These are phyloP conservation scores for Melinaea menophilus DNA, from an alignment of 2,888 invertebrate genomes.

Conservation along the genomic window DNA sequence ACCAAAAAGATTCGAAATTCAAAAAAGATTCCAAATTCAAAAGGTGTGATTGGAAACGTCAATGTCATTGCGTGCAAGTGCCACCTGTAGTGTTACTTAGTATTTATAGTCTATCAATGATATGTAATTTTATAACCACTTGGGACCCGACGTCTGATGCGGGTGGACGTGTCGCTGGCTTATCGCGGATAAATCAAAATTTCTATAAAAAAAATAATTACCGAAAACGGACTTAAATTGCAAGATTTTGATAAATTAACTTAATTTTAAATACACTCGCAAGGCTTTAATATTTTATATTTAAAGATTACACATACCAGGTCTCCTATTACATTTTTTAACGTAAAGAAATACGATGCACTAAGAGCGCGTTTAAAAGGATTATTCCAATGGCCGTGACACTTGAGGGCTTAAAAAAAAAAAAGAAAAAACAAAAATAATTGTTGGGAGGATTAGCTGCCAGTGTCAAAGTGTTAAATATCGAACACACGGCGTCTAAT, in stretches of 20 bases:
- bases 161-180: conserved; percentile 36
- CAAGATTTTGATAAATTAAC: no score
- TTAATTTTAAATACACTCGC: no score
- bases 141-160: conserved; percentile 53
- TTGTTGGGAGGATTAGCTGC: conserved; percentile 72
- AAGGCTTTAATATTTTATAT: conserved; percentile 5
- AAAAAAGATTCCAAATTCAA: conserved; percentile 39
- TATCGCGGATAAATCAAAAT: no score
- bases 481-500: conserved; percentile 73
- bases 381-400: conserved; percentile 69
- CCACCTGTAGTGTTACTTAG: conserved; percentile 60
- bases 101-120: conserved; percentile 68
- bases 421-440: conserved; percentile 55
- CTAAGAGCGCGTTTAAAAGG: conserved; percentile 67
- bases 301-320: conserved; percentile 32
- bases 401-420: conserved; percentile 57
- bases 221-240: no score
- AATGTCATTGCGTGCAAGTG: conserved; percentile 50
- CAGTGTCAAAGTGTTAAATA: conserved; percentile 79
- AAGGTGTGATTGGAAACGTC: conserved; percentile 44
- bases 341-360: conserved; percentile 63
- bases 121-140: conserved; percentile 62
- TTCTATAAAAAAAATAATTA: no score
- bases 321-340: conserved; percentile 63
- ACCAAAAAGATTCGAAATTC: conserved; percentile 24